phyloP scores from a whole-genome alignment of 2,113 vertebrate genomes.

The Nesoenas mayeri region DNA sequence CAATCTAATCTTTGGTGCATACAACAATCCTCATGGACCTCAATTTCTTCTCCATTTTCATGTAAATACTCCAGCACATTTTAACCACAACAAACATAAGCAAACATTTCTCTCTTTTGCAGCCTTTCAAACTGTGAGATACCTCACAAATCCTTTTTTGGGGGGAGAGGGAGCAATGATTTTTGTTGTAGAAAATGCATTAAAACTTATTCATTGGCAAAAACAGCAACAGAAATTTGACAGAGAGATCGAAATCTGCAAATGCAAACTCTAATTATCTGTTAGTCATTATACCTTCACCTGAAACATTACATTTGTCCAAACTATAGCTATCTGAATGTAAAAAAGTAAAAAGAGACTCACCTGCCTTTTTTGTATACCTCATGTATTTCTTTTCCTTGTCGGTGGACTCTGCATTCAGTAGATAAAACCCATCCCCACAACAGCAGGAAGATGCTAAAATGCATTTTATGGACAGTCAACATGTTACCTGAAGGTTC shows the following conservation, averaged over 20 bases:
- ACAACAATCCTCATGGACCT: background rate
- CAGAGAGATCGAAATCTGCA: background rate
- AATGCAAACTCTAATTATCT: conserved; percentile 13
- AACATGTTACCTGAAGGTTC: conserved; percentile 58
- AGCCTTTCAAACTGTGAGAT: background rate
- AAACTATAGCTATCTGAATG: background rate
- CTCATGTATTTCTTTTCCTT: conserved; percentile 73
- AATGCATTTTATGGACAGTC: conserved; percentile 79
- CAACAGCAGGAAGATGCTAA: conserved; percentile 80
- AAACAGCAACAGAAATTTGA: background rate
- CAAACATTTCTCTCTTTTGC: background rate
- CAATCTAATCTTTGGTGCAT: background rate
- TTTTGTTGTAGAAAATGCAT: conserved; percentile 6
- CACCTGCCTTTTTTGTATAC: conserved; percentile 83
- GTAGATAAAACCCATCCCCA: conserved; percentile 78
- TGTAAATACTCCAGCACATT: background rate
- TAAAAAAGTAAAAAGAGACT: conserved; percentile 43
- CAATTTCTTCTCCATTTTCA: background rate
- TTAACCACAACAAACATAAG: background rate
- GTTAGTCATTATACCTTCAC: background rate
- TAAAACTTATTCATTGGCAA: background rate
- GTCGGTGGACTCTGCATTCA: conserved; percentile 71
- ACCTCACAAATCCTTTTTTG: background rate
- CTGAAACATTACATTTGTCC: background rate
- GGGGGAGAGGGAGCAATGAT: background rate